These are phyloP conservation scores for Drosophila serrata DNA, from an alignment of 1,140 invertebrate species.

Conservation along the genomic window DNA sequence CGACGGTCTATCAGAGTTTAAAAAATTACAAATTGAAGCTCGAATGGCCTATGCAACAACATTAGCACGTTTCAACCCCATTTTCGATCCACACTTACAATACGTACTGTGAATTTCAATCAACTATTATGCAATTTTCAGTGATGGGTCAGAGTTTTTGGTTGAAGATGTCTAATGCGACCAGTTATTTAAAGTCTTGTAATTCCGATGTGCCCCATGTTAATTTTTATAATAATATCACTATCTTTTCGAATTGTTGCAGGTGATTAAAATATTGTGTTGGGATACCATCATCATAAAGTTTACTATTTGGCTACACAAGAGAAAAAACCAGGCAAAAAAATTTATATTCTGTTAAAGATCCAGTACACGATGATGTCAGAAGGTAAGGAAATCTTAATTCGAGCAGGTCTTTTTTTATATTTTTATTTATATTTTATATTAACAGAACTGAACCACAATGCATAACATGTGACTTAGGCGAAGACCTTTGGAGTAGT, in stretches of 20 bases:
- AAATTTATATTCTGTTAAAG: slow-evolving; percentile 93
- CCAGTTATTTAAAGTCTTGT: too few species aligned
- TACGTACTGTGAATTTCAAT: too few species aligned
- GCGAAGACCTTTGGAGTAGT: slow-evolving; percentile 90
- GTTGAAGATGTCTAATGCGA: too few species aligned
- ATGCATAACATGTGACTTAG: slow-evolving; percentile 92
- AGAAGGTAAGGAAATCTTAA: slow-evolving; percentile 85
- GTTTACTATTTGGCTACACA: slow-evolving; percentile 94
- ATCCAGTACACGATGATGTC: slow-evolving; percentile 90
- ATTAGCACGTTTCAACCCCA: too few species aligned
- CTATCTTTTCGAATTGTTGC: not conserved
- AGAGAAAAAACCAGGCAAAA: slow-evolving; percentile 92
- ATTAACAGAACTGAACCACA: slow-evolving; percentile 88
- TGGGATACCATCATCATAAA: slow-evolving; percentile 94
- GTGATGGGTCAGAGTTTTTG: too few species aligned
- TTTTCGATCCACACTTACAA: too few species aligned
- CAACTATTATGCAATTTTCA: too few species aligned
- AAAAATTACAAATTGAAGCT: too few species aligned
- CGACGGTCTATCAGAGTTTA: too few species aligned
- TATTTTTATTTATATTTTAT: slow-evolving; percentile 4
- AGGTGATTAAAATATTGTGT: slow-evolving; percentile 91
- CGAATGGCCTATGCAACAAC: too few species aligned
- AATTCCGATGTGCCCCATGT: too few species aligned
- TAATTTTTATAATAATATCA: too few species aligned
- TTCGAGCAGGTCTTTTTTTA: not conserved